Conservation (phyloP, 1,140 invertebrate species). For the Drosophila miranda region DNA sequence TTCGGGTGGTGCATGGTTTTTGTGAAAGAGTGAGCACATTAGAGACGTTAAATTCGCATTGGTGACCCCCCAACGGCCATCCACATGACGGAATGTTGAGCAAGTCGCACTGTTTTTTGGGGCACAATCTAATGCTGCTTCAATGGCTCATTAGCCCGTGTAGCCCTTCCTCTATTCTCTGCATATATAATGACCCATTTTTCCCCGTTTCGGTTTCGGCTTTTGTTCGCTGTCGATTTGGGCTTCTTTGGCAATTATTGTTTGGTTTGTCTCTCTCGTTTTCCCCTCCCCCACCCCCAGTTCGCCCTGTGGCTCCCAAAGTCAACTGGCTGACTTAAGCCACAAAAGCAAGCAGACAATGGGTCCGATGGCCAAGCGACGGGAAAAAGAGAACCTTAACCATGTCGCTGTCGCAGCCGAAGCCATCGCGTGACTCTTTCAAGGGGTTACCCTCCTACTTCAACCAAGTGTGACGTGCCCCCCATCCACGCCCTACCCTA, state of each 20-base stretch:
- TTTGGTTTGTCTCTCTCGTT: neutral
- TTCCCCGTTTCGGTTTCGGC: slow-evolving; percentile 38
- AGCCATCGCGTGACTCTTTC: slow-evolving; percentile 69
- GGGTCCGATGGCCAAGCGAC: slow-evolving; percentile 11
- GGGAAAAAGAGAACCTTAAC: slow-evolving; percentile 59
- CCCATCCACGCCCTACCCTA: slow-evolving; percentile 16
- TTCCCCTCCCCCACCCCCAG: slow-evolving; percentile 11
- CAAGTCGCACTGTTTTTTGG: neutral
- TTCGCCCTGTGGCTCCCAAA: slow-evolving; percentile 42
- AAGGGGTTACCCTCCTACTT: slow-evolving; percentile 12
- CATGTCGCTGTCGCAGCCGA: slow-evolving; percentile 31
- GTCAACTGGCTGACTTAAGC: slow-evolving; percentile 70
- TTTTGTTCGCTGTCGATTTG: slow-evolving; percentile 14
- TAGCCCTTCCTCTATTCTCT: slow-evolving; percentile 7
- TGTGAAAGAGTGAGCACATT: slow-evolving; percentile 31
- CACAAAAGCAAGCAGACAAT: slow-evolving; percentile 46
- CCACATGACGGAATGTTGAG: slow-evolving; percentile 28
- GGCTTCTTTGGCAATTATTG: slow-evolving; percentile 54
- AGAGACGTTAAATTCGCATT: slow-evolving; percentile 39
- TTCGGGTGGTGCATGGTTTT: slow-evolving; percentile 16
- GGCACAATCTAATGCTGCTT: slow-evolving; percentile 3
- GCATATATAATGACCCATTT: slow-evolving; percentile 61
- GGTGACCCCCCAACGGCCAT: slow-evolving; percentile 5
- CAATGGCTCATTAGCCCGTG: neutral
- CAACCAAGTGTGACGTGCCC: slow-evolving; percentile 62